Conservation (phyloP, 1,140 invertebrate species). For the Macrocentrus cingulum region DNA sequence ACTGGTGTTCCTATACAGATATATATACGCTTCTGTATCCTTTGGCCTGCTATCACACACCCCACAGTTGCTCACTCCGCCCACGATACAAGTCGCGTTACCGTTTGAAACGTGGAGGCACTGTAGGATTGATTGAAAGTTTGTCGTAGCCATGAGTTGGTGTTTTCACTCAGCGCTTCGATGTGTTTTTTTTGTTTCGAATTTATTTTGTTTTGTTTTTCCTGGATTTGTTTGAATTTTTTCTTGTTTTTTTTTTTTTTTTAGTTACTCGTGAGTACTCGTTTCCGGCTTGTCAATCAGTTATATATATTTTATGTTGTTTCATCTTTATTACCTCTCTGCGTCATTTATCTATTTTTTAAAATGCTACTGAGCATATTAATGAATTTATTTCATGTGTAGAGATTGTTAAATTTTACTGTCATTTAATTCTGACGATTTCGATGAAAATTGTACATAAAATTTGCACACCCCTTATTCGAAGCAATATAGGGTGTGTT, state of each 20-base stretch:
- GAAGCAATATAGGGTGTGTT: no score
- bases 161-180: not conserved
- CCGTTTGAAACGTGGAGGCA: constrained; percentile 37
- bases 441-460: no score
- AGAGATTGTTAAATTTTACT: no score
- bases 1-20: no score
- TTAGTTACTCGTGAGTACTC: not conserved
- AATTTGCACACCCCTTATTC: no score
- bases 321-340: no score
- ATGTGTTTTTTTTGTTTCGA: not conserved
- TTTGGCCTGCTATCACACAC: constrained; percentile 8
- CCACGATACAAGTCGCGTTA: constrained; percentile 47
- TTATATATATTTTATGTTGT: no score
- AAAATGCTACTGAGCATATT: no score
- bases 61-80: constrained; percentile 37
- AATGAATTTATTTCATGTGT: no score
- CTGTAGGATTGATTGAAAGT: constrained; percentile 40
- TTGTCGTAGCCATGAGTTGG: constrained; percentile 15
- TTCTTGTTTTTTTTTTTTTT: not conserved
- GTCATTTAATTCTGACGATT: no score
- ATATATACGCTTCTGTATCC: no score
- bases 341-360: no score
- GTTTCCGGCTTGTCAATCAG: not conserved
- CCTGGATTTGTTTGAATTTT: not conserved
- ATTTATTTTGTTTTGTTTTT: not conserved